Evolutionary conservation across 2,797 vertebrate genomes (phyloP), one percentile per base, ranked within the genome.

Genomic region (Hephaestus fuliginosus): DNA sequence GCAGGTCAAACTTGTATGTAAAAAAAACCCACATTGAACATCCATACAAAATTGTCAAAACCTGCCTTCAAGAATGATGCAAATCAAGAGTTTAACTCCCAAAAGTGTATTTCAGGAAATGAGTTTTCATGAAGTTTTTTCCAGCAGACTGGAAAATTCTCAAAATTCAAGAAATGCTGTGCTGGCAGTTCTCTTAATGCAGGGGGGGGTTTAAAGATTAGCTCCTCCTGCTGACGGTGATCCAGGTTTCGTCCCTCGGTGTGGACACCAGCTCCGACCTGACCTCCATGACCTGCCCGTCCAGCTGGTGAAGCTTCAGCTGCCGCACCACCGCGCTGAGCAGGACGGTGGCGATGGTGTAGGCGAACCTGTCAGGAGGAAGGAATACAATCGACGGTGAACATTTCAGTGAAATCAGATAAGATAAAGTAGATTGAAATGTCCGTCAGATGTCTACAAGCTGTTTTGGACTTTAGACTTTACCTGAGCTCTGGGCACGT

Each of bases 401-500:
- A 4, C 10, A 33, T 33, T 33, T 33, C 30, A 33, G 30, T 33
- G 30, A 33, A 33, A 5, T 33, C 30, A 33, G 30, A 33, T 33
- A 3, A 33, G 30, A 33, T 33, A 33, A 33, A 33, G 30, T 3
- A 33, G 30, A 33, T 33, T 9, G 3, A 48, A 61, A 25, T 6
- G n/a, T 2, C 46, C 1, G 25, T 28, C 7, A 51, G 39, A 55
- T 39, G 12, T 41, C 17, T 48, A 7, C 7, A 39, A 17, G 20
- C 22, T 41, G 57, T 62, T 60, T 3, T 20, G 25, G 48, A 20
- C 20, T 15, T 39, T 11, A 1, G 10, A 13, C 55, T 78, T 93
- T 89, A 99, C 98, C 98, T 96, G 71, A 99, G 93, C 84, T 99
- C 98, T 0, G 98, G 97, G 71, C 97, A 99, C 8, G 97, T 96